Evolutionary conservation across 2,888 invertebrate species (phyloP).

Genomic region (Cetonia aurata): DNA sequence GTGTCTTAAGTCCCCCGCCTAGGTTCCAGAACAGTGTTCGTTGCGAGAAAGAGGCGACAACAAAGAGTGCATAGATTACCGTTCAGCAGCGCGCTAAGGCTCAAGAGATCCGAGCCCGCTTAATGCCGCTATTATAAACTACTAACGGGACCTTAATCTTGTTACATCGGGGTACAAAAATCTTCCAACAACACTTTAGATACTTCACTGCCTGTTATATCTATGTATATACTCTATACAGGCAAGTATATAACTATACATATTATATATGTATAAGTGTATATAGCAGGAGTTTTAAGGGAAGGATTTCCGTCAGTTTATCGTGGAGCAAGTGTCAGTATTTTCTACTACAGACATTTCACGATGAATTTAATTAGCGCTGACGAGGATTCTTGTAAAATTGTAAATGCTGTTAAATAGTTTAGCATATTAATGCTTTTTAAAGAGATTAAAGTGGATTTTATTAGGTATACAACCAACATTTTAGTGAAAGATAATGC

Average conservation of each 20-base stretch:
- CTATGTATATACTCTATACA: neutral
- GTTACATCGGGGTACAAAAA: conserved; percentile 56
- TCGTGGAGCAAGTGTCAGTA: neutral
- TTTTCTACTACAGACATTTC: conserved; percentile 19
- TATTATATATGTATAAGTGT: conserved; percentile 1
- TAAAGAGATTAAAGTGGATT: neutral
- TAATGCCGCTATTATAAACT: conserved; percentile 60
- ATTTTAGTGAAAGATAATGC: neutral
- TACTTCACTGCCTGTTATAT: conserved; percentile 38
- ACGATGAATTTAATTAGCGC: conserved; percentile 24
- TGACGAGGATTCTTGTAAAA: conserved; percentile 9
- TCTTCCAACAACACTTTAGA: conserved; percentile 51
- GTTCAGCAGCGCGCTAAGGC: conserved; percentile 50
- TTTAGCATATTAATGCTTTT: conserved; percentile 5
- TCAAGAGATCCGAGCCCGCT: conserved; percentile 54
- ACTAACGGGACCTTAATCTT: conserved; percentile 58
- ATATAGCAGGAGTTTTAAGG: neutral
- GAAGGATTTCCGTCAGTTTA: neutral
- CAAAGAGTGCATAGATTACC: conserved; percentile 57
- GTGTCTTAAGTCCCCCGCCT: conserved; percentile 31
- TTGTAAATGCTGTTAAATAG: conserved; percentile 23
- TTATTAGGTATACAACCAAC: neutral
- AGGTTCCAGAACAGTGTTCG: conserved; percentile 18
- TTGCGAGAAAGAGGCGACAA: conserved; percentile 38
- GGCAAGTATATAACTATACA: too few species aligned